Conservation (phyloP, 2,888 invertebrate genomes). For the Agonopterix heracliana region DNA sequence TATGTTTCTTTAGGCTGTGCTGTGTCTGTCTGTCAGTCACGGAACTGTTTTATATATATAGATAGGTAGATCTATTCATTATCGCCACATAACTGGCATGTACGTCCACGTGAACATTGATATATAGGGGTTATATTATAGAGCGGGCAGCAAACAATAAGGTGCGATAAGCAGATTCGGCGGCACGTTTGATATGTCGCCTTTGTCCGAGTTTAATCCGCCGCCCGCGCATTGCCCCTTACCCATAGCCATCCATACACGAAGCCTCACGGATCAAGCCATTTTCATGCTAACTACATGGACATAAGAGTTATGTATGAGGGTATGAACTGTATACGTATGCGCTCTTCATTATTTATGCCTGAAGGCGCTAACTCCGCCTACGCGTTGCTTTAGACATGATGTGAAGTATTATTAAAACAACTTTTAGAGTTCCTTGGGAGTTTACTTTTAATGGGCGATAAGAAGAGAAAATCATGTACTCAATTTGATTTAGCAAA, state of each 20-base stretch:
- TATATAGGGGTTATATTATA: slow-evolving; percentile 61
- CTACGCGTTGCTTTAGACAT: slow-evolving; percentile 22
- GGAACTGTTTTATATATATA: too few species aligned
- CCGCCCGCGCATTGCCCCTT: slow-evolving; percentile 29
- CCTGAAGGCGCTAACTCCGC: slow-evolving; percentile 19
- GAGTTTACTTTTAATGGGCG: too few species aligned
- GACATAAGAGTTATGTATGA: too few species aligned
- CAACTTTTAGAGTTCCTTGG: too few species aligned
- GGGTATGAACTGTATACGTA: neutral
- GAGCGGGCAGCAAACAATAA: slow-evolving; percentile 62
- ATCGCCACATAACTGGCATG: slow-evolving; percentile 28
- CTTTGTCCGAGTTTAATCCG: slow-evolving; percentile 66
- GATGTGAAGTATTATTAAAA: neutral
- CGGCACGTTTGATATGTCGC: slow-evolving; percentile 66
- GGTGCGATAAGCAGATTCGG: slow-evolving; percentile 67
- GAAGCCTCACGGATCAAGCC: neutral
- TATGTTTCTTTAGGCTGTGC: too few species aligned
- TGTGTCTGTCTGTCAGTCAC: too few species aligned
- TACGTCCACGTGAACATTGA: slow-evolving; percentile 48
- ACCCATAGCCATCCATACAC: slow-evolving; percentile 16
- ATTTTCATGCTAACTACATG: too few species aligned
- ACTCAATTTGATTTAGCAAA: too few species aligned
- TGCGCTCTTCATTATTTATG: neutral
- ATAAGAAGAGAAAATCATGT: too few species aligned
- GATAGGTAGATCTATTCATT: slow-evolving; percentile 11